Base-by-base conservation (phyloP, 2,113 vertebrate genomes). In the Neolamprologus cancellatus region DNA sequence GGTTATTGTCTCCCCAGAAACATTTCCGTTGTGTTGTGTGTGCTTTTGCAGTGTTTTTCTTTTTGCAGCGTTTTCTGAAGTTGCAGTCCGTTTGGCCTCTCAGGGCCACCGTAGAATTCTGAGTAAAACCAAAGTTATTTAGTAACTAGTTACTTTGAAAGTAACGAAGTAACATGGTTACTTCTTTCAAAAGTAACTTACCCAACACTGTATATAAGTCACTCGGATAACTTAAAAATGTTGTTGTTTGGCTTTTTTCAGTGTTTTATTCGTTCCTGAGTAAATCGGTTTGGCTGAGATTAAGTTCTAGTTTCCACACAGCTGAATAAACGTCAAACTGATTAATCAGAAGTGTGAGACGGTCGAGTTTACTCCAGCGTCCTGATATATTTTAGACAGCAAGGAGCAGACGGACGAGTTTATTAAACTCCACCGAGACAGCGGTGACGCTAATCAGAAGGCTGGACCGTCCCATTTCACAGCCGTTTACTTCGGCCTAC, bases 361-460 rank as follows among this genome's bases (percentile, higher is more conserved):
- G 5, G 52, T 53, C 10, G 10, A 53, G n/a, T 25, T 54, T 25
- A 54, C 12, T 2, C 12, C 20, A 54, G 12, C 0, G 20, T 55
- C 20, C 53, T 25, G 53, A 2, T 55, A 55, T 55, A 55, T 55
- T 54, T 54, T 55, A 25, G 53, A 55, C 2, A 55, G 53, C 20
- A 55, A 55, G 20, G 20, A 25, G 53, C 20, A 55, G 53, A 55
- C 3, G 2, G 20, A 3, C 2, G 10, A 53, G 50, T 53, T 23
- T 25, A 55, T 55, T 55, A 55, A 25, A 55, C 53, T 14, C 12
- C 53, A 55, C 1, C 2, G 0, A 55, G 23, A 55, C 7, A 15
- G 54, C 3, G 13, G 13, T 28, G 54, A 55, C 1, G 23, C 23
- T 0, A 0, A 57, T 57, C 54, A 0, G 54, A 55, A 55, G 7